phyloP scores from a whole-genome alignment of 2,113 vertebrate species.

The Tragelaphus scriptus region DNA sequence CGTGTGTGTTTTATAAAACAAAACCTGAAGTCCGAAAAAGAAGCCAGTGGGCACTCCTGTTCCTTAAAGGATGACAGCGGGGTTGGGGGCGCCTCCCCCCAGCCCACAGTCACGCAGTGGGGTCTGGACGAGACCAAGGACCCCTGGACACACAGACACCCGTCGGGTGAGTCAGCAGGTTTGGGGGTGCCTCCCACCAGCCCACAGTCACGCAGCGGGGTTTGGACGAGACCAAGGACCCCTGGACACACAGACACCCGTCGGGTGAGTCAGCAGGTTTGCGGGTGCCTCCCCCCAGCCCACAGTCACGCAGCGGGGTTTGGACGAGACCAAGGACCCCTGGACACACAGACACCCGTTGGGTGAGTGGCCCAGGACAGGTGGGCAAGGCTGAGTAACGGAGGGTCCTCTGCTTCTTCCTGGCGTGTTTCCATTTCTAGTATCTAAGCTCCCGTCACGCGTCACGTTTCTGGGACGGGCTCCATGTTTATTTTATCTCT shows the following conservation, averaged over 20 bases:
- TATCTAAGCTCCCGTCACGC: not conserved
- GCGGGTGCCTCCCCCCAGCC: not conserved
- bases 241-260: not conserved
- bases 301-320: not conserved
- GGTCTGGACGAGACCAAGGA: not conserved
- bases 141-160: not conserved
- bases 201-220: not conserved
- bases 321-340: not conserved
- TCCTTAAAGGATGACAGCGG: not conserved
- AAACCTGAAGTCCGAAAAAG: not conserved
- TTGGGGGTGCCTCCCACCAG: not conserved
- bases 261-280: not conserved
- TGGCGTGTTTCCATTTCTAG: not conserved
- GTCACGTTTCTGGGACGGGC: not conserved
- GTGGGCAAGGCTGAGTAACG: accelerated
- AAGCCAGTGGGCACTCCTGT: not conserved
- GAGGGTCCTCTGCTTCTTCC: not conserved
- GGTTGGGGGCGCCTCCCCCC: not conserved
- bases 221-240: not conserved
- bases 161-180: not conserved
- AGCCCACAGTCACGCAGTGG: not conserved
- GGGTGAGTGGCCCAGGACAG: not conserved
- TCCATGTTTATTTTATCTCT: not conserved
- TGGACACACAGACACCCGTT: not conserved
- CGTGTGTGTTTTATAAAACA: not conserved